Percentiles rank a stretch among this genome's conserved stretches.
phyloP scores from a whole-genome alignment of 2,888 invertebrate genomes.

The Gastrophysa polygoni region DNA sequence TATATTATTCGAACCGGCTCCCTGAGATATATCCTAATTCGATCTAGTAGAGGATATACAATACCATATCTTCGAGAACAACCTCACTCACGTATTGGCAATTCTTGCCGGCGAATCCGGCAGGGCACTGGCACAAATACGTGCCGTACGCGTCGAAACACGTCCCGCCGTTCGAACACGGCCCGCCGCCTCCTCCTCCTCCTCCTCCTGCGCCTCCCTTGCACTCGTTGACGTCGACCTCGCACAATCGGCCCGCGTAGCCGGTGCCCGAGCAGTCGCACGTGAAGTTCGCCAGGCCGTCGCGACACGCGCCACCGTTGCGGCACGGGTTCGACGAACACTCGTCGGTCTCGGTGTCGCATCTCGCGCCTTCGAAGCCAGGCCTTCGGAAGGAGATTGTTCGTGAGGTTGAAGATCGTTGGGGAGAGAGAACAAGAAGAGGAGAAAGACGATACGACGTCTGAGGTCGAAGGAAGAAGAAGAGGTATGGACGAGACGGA shows the following conservation, averaged over 20 bases:
- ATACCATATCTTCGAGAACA: no score
- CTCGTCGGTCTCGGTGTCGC: slow-evolving; percentile 78
- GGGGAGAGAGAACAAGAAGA: no score
- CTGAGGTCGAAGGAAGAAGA: no score
- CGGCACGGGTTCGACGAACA: slow-evolving; percentile 74
- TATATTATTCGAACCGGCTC: no score
- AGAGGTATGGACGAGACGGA: no score
- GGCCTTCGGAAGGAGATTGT: slow-evolving; percentile 1
- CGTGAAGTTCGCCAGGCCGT: slow-evolving; percentile 74
- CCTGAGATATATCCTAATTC: no score
- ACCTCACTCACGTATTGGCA: slow-evolving; percentile 67
- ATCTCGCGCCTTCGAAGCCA: slow-evolving; percentile 72
- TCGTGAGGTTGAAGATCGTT: no score
- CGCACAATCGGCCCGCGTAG: slow-evolving; percentile 75
- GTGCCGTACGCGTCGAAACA: slow-evolving; percentile 85
- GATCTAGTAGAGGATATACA: no score
- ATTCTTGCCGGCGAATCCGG: slow-evolving; percentile 79
- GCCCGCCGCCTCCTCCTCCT: no score
- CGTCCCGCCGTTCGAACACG: slow-evolving; percentile 74
- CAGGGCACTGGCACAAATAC: slow-evolving; percentile 77
- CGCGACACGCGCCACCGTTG: slow-evolving; percentile 70
- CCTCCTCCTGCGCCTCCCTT: no score
- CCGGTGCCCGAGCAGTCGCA: slow-evolving; percentile 81
- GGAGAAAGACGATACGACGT: no score
- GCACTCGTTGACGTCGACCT: slow-evolving; percentile 83